phyloP scores from a whole-genome alignment of 1,140 invertebrate genomes.

The Neodiprion fabricii region DNA sequence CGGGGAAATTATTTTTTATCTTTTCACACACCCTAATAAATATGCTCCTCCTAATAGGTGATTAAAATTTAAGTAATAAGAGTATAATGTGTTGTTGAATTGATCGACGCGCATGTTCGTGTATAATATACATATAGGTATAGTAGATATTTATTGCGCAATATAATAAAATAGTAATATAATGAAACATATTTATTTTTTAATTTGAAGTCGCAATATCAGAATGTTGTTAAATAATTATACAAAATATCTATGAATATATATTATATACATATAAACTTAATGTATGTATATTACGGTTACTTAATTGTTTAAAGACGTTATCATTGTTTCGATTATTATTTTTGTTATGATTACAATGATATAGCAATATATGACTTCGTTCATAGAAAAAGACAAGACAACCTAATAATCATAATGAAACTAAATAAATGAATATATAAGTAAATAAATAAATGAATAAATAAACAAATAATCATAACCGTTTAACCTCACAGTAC shows the following conservation, averaged over 20 bases:
- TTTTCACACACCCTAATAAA: no score
- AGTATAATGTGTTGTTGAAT: not conserved
- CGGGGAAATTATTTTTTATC: no score
- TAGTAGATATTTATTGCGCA: no score
- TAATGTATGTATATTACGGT: not conserved
- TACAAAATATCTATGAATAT: not conserved
- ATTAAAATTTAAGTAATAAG: no score
- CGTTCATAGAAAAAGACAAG: no score
- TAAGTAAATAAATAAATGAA: not conserved
- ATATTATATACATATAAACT: not conserved
- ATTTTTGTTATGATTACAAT: no score
- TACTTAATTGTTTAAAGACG: not conserved
- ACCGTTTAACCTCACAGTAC: slow-evolving; percentile 10
- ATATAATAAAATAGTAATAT: no score
- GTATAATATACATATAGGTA: not conserved
- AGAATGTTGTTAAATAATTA: slow-evolving; percentile 4
- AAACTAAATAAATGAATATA: not conserved
- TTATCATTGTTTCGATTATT: not conserved
- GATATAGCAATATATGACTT: no score
- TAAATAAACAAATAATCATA: not conserved
- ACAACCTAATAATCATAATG: not conserved
- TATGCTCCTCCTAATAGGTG: no score
- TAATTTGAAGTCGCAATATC: not conserved
- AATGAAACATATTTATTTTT: not conserved
- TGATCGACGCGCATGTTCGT: not conserved